Conservation (phyloP, 2,888 invertebrate genomes). For the Branchellion lobata region DNA sequence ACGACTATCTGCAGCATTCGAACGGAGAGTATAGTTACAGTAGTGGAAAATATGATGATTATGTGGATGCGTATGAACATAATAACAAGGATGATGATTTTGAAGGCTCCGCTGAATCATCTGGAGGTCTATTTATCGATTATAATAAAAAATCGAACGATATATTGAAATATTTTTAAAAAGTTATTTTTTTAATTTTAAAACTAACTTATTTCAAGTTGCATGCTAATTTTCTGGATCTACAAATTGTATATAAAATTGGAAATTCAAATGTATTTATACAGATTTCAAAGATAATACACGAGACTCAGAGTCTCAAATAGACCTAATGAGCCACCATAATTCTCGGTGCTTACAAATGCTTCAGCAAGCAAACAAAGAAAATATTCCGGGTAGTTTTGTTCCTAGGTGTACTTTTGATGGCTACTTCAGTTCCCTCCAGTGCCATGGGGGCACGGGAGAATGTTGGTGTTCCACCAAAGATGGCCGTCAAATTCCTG, state of each 20-base stretch:
- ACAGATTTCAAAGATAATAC: slow-evolving; percentile 5
- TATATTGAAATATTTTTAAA: no score
- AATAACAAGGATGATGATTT: slow-evolving; percentile 9
- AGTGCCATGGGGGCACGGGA: slow-evolving; percentile 42
- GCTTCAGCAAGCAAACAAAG: slow-evolving; percentile 11
- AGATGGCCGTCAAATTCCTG: slow-evolving; percentile 37
- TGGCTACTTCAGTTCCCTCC: slow-evolving; percentile 40
- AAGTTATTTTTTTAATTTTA: no score
- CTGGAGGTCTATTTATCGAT: slow-evolving; percentile 7
- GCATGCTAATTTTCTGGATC: no score
- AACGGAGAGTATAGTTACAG: background rate
- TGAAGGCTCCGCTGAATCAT: slow-evolving; percentile 28
- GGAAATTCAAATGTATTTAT: background rate
- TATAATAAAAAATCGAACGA: no score
- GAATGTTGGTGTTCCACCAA: slow-evolving; percentile 45
- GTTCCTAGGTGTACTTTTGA: slow-evolving; percentile 40
- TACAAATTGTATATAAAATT: background rate
- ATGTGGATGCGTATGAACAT: background rate
- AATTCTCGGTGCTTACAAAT: slow-evolving; percentile 21
- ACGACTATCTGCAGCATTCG: background rate
- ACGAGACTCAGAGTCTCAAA: background rate
- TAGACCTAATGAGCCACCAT: background rate
- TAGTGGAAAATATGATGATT: slow-evolving; percentile 6
- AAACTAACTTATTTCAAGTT: no score
- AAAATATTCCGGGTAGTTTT: slow-evolving; percentile 25